phyloP scores from a whole-genome alignment of 2,113 vertebrate genomes.

The Lota lota region DNA sequence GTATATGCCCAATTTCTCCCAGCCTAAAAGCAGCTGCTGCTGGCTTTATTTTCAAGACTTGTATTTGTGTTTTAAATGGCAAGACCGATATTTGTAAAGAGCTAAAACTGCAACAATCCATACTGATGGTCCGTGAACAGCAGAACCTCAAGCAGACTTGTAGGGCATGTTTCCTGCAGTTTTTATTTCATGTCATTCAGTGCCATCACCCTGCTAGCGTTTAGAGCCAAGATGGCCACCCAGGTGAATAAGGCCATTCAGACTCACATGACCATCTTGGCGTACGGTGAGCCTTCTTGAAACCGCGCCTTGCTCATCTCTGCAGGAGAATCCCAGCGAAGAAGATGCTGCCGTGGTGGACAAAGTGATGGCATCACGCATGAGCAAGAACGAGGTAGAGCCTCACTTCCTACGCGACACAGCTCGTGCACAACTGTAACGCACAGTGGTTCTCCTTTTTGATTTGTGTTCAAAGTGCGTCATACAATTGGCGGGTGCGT shows the following conservation, averaged over 20 bases:
- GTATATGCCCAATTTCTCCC: no score
- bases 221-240: no score
- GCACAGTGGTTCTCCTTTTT: not conserved
- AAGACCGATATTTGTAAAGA: no score
- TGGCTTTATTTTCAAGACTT: no score
- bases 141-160: not conserved
- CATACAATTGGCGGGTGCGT: no score
- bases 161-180: not conserved
- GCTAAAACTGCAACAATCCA: not conserved
- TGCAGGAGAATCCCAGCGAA: constrained; percentile 95
- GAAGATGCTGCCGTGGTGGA: constrained; percentile 98
- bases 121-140: not conserved
- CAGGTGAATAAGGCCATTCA: no score
- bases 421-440: no score
- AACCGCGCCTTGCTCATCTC: constrained; percentile 3
- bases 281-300: not conserved
- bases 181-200: no score
- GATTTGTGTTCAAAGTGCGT: not conserved
- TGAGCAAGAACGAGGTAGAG: constrained; percentile 90
- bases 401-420: not conserved
- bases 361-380: constrained; percentile 92
- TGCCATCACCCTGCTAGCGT: no score
- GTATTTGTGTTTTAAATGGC: no score
- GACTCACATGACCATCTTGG: not conserved
- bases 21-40: no score